Base-by-base conservation (phyloP, 2,797 vertebrate species). In the Sebastes matsubarae region DNA sequence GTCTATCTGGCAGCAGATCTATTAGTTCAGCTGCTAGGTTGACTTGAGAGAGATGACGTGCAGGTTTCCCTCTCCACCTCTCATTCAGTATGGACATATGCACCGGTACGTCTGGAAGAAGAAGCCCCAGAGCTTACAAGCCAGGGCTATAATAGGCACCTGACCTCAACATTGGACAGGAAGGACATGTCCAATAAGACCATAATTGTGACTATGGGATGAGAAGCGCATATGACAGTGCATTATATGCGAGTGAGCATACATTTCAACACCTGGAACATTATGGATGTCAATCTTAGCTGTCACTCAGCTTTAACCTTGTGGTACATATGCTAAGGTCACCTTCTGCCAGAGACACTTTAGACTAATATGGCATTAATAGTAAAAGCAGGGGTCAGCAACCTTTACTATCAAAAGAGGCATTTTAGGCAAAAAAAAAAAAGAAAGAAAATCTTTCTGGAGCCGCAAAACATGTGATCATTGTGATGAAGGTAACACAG, bases 1-100 rank as follows among this genome's bases (percentile, higher is more conserved):
- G 59, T 84, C 77, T 79, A 72, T 90, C 88, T 93, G 88, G 87
- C 90, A 87, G 83, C 58, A 84, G 77, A 92, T 93, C 86, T 92
- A 72, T 93, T 92, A 85, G 84, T 88, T 91, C 90, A 93, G 89
- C 89, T 93, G 90, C 54, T 46, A 30, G 46, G 66, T 80, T 72
- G 82, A 90, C 75, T 79, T 64, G 63, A 42, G 72, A 82, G 66
- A 58, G 38, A 88, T 84, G 73, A 89, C 78, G 75, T n/a, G 50
- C 86, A 79, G 84, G 75, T 61, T 72, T 82, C 72, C 30, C 59
- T 68, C 46, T 63, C 27, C 75, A 81, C 77, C 61, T 82, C 77
- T 83, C 55, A 79, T 83, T 84, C 68, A 54, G 20, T 64, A 34
- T 67, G 46, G 61, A 80, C 61, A 20, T 75, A 64, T 64, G 38